Evolutionary conservation across 2,888 invertebrate genomes (phyloP), one percentile per base, ranked within the genome.

Genomic region (Cryptus viduatorius): DNA sequence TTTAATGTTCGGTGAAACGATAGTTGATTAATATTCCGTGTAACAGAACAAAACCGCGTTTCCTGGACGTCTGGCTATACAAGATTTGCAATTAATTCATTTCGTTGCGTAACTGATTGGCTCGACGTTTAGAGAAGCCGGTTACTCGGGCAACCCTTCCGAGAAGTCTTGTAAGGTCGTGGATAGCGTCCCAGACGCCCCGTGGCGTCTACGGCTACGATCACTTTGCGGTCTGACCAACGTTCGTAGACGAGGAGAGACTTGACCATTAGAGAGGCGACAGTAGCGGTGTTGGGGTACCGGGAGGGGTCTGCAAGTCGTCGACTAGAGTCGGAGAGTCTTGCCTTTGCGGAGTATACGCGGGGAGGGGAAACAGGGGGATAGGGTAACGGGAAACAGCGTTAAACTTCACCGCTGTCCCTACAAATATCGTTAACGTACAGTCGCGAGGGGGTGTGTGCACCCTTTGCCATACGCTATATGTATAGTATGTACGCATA

Each of bases 341-440:
- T 37, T 37, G 73, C 82, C 83, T 90, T 89, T 89, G 87, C 88
- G 86, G 37, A 87, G 82, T 86, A 88, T 83, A 86, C 86, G 82
- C 69, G 46, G 19, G 31, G 65, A 19, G 42, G 65, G 64, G 29
- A 61, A 77, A 64, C 61, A 71, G 56, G 69, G 48, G 46, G 67
- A 12, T 16, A 16, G 53, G 56, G 77, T 72, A 90, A 79, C 75
- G 85, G 80, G 75, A 67, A 83, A 83, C 83, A 84, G 82, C 82
- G 86, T 84, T 85, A 87, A 90, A 92, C 90, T 91, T 91, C 87
- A 85, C 81, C 88, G 87, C 87, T 87, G 87, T 84, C 83, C 90
- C 90, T 90, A 89, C 92, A 93, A 93, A 93, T 93, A 92, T 92
- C 92, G 91, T 93, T 93, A 93, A 90, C 90, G 91, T 90, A 87